Evolutionary conservation across 2,888 invertebrate genomes (phyloP).

Genomic region (Eilema sororculum): DNA sequence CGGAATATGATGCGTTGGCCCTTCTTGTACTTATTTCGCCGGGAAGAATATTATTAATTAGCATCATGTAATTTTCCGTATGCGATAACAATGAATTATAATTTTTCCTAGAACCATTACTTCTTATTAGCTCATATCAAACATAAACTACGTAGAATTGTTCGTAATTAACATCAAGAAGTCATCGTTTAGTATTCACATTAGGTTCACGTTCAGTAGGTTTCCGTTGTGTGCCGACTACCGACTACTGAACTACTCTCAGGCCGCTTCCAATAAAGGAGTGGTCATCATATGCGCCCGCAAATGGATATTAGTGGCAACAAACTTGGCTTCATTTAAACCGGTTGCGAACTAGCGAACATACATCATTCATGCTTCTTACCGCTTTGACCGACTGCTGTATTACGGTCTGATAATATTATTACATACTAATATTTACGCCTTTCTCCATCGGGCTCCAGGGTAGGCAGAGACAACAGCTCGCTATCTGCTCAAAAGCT

Average conservation of each 20-base stretch:
- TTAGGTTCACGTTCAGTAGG: slow-evolving; percentile 50
- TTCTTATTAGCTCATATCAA: slow-evolving; percentile 15
- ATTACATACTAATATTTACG: background rate
- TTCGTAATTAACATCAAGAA: slow-evolving; percentile 48
- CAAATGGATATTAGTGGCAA: slow-evolving; percentile 46
- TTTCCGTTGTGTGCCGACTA: slow-evolving; percentile 13
- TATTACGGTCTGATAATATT: slow-evolving; percentile 3
- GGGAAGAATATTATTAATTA: too few relatives aligned
- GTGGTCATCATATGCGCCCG: slow-evolving; percentile 45
- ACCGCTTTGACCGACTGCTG: slow-evolving; percentile 5
- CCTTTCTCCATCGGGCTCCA: background rate
- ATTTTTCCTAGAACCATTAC: slow-evolving; percentile 9
- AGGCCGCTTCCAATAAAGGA: slow-evolving; percentile 72
- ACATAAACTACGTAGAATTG: slow-evolving; percentile 36
- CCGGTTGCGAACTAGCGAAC: slow-evolving; percentile 40
- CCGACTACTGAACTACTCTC: slow-evolving; percentile 52
- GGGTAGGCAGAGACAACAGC: background rate
- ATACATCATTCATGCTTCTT: slow-evolving; percentile 30
- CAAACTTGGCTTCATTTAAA: slow-evolving; percentile 41
- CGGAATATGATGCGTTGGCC: background rate
- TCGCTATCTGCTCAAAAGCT: too few relatives aligned
- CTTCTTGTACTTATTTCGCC: background rate
- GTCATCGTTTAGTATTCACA: slow-evolving; percentile 49
- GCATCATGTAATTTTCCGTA: slow-evolving; percentile 31
- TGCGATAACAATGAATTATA: background rate